Conservation (phyloP, 2,888 invertebrate genomes). For the Ceraclea dissimilis region DNA sequence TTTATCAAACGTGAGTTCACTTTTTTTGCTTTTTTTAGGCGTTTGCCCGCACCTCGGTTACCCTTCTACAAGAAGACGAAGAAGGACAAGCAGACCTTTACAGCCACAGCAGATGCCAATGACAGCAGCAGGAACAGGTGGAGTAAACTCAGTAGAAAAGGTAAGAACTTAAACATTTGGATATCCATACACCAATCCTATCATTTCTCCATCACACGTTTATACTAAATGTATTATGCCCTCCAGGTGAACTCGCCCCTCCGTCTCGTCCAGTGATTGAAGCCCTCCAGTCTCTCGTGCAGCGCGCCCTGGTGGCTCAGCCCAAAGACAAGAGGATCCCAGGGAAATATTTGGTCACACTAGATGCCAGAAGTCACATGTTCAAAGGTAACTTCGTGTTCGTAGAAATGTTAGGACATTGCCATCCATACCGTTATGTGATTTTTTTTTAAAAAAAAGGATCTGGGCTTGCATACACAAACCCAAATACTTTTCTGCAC, state of each 20-base stretch:
- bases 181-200: too few relatives aligned
- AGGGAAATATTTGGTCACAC: constrained; percentile 44
- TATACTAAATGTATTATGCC: neutral
- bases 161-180: constrained; percentile 3
- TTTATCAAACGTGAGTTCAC: too few relatives aligned
- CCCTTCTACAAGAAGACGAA: constrained; percentile 7
- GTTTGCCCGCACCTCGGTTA: neutral
- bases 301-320: constrained; percentile 35
- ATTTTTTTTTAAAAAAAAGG: too few relatives aligned
- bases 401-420: too few relatives aligned
- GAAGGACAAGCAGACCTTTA: constrained; percentile 6
- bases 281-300: constrained; percentile 37
- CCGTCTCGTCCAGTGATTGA: constrained; percentile 35
- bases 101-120: neutral
- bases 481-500: too few relatives aligned
- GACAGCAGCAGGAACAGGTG: constrained; percentile 3
- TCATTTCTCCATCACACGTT: too few relatives aligned
- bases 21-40: neutral
- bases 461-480: too few relatives aligned
- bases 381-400: constrained; percentile 42
- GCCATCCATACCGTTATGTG: neutral
- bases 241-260: constrained; percentile 39
- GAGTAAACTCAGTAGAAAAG: constrained; percentile 10
- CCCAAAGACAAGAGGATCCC: constrained; percentile 39
- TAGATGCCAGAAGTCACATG: constrained; percentile 48